Conservation (phyloP, 2,888 invertebrate genomes). For the Nysson spinosus region DNA sequence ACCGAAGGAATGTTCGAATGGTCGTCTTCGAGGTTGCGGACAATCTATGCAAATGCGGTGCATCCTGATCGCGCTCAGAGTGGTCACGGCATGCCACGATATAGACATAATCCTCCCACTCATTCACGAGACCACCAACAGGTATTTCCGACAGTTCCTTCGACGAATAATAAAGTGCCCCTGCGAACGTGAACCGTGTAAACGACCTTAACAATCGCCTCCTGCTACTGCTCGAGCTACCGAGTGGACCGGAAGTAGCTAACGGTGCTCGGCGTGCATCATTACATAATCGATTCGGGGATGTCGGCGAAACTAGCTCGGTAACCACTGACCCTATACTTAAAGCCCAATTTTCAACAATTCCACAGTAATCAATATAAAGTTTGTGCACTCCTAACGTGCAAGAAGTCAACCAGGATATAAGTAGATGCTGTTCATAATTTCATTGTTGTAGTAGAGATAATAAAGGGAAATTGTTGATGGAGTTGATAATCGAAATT, state of each 20-base stretch:
- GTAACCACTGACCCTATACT: neutral
- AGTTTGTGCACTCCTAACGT: too few relatives aligned
- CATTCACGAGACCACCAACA: slow-evolving; percentile 63
- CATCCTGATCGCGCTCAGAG: slow-evolving; percentile 34
- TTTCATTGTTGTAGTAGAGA: too few relatives aligned
- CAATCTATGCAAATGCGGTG: slow-evolving; percentile 47
- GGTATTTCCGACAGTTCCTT: slow-evolving; percentile 67
- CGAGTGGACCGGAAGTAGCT: slow-evolving; percentile 37
- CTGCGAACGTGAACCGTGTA: slow-evolving; percentile 34
- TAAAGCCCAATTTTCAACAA: too few relatives aligned
- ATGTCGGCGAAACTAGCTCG: neutral
- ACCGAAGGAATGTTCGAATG: neutral
- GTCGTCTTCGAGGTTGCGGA: slow-evolving; percentile 20
- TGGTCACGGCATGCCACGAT: slow-evolving; percentile 30
- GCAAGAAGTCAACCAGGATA: too few relatives aligned
- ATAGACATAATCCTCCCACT: slow-evolving; percentile 49
- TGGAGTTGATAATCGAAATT: too few relatives aligned
- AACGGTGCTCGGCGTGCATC: slow-evolving; percentile 25
- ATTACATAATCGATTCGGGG: slow-evolving; percentile 29
- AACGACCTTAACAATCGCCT: slow-evolving; percentile 22
- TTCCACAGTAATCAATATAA: too few relatives aligned
- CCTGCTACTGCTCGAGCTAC: slow-evolving; percentile 2
- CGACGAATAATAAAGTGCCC: slow-evolving; percentile 35
- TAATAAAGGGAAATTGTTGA: too few relatives aligned
- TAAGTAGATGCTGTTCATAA: too few relatives aligned